Base-by-base conservation (phyloP, 53 echinoderm and acorn worm species). In the Stichopus horrens region DNA sequence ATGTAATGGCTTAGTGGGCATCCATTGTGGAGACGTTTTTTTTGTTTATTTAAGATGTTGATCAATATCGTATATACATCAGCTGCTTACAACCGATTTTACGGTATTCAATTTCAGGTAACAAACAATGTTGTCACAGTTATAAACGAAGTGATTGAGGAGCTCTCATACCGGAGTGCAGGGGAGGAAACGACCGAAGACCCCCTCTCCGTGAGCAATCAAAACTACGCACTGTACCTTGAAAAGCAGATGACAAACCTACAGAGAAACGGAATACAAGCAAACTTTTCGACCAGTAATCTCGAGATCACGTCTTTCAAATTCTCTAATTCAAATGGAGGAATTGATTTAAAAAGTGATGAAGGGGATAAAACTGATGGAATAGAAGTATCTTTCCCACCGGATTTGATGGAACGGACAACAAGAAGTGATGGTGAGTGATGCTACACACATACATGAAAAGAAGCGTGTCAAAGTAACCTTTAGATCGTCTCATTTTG, bases 231-330 rank as follows among this genome's bases (percentile, higher is more conserved):
- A 6, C 23, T 22, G 8, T 53, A 23, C 13, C 53, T 85, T 7
- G 85, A 85, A 53, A 59, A 13, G 67, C 85, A 85, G 67, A 51
- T 85, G 23, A 85, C 85, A 23, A 85, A 85, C 23, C 37, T 85
- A 20, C 85, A 66, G 52, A 63, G 85, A 37, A 65, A 19, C 65
- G 85, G 85, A 85, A 65, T 71, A 20, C n/a, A 71, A 18, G 71
- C 19, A 18, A 71, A 71, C 71, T n/a, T 71, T 18, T 13, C 18
- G 18, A 71, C 14, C 18, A 20, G 19, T 4, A 71, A 71, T 71
- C n/a, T 71, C 4, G 19, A 71, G 14, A 71, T 71, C 71, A 71
- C 18, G 4, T 71, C 71, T 71, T 71, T 71, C 71, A 71, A 20
- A 18, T n/a, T 71, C 19, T 71, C 71, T 16, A 0, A 37, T 37